Percentiles rank a stretch among this genome's conserved stretches.
phyloP scores from a whole-genome alignment of 1,140 invertebrate genomes.

The Drosophila ironensis region DNA sequence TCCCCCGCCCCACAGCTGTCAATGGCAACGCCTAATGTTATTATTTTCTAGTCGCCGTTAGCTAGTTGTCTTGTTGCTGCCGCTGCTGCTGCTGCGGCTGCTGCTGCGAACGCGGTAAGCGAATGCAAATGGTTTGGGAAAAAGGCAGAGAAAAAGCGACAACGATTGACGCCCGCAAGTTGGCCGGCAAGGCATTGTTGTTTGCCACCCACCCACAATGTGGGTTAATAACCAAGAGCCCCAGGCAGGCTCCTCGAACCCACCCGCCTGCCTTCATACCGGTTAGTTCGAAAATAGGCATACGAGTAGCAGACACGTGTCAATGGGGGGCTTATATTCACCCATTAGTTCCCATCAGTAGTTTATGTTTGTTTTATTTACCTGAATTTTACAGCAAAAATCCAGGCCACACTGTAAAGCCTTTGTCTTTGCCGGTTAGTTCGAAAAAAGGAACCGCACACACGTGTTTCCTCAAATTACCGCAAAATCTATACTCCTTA shows the following conservation, averaged over 20 bases:
- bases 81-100: slow-evolving; percentile 28
- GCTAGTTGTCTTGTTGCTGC: slow-evolving; percentile 35
- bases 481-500: too few relatives aligned
- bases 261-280: slow-evolving; percentile 9
- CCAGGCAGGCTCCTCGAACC: slow-evolving; percentile 30
- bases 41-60: slow-evolving; percentile 54
- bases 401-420: too few relatives aligned
- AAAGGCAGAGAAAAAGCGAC: slow-evolving; percentile 18
- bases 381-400: too few relatives aligned
- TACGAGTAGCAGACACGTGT: not conserved
- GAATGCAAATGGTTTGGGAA: slow-evolving; percentile 36
- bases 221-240: slow-evolving; percentile 64
- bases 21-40: slow-evolving; percentile 63
- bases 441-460: too few relatives aligned
- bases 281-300: slow-evolving; percentile 11
- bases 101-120: slow-evolving; percentile 13
- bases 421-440: too few relatives aligned
- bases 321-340: not conserved
- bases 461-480: too few relatives aligned
- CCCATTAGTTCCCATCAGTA: too few relatives aligned
- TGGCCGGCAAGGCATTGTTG: slow-evolving; percentile 19
- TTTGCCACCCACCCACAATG: slow-evolving; percentile 53
- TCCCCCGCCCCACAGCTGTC: slow-evolving; percentile 22
- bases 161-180: slow-evolving; percentile 39
- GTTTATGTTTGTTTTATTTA: too few relatives aligned